Evolutionary conservation across 2,888 invertebrate species (phyloP), one percentile per base, ranked within the genome.

Genomic region (Ectropis crepuscularia): DNA sequence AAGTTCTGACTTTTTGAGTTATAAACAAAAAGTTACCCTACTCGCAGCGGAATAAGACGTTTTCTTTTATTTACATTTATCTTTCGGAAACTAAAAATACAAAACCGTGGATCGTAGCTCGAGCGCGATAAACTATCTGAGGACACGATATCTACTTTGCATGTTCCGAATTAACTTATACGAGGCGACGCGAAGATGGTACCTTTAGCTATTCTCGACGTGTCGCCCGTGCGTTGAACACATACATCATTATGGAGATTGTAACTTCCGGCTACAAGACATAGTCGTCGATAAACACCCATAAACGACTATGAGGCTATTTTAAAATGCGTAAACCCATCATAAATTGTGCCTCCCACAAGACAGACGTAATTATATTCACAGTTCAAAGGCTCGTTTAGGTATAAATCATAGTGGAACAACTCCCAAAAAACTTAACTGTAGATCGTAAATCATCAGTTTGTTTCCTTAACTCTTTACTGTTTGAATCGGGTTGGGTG

Each of bases 391-490:
- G 42, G 59, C 67, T 57, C 51, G 16, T 65, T 51, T 48, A 48
- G 57, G 57, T 60, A 69, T 67, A 64, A 72, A 67, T 72, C 68
- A 65, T 70, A 63, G 64, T 62, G 41, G 64, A 67, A 68, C 67
- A 53, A 65, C 58, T 68, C 65, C 54, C 54, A 61, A 65, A 75
- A 60, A 70, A 69, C 69, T 71, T 68, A 74, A 73, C 72, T 71
- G 61, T 65, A 61, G 66, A 73, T 73, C 74, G 76, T 86, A 85
- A 85, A 86, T 86, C 80, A 83, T 71, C 71, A 70, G 70, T 74
- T 74, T 74, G 78, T 79, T 79, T 79, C 74, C 76, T 75, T 72
- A 86, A 83, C 82, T 86, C 82, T 83, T 84, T 82, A 77, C 76
- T 78, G 80, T 80, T 82, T 80, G 79, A 80, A 82, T 77, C 76